These are phyloP conservation scores for Lepus oiostolus DNA, from an alignment of 2,797 vertebrate genomes.

Conservation along the genomic window DNA sequence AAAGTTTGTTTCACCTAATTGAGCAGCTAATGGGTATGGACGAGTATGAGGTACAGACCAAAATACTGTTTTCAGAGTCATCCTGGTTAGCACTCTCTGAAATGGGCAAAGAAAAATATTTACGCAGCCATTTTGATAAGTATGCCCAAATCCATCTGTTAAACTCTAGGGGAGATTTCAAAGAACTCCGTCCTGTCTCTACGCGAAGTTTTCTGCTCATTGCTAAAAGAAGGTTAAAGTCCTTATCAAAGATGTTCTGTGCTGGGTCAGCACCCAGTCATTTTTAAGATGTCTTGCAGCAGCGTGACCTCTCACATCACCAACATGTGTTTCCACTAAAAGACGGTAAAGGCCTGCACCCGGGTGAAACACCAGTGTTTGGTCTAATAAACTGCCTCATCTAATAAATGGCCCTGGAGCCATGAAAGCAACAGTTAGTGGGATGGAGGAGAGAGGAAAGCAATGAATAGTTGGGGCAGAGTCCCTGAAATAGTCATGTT, in stretches of 20 bases:
- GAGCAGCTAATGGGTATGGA: conserved; percentile 85
- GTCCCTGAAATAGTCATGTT: conserved; percentile 28
- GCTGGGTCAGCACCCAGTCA: not conserved
- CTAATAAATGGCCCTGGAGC: not conserved
- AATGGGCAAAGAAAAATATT: conserved; percentile 75
- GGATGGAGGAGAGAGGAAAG: not conserved
- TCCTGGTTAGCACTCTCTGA: conserved; percentile 79
- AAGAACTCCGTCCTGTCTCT: conserved; percentile 12
- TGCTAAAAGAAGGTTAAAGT: not conserved
- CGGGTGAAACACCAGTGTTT: not conserved
- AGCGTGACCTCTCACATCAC: not conserved
- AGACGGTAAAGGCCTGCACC: not conserved
- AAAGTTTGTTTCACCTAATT: conserved; percentile 86
- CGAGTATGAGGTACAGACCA: conserved; percentile 81
- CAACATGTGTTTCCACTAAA: not conserved
- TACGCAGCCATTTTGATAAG: conserved; percentile 73
- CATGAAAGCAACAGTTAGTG: not conserved
- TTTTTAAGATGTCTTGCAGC: conserved; percentile 25
- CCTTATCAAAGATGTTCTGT: not conserved
- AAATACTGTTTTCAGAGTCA: conserved; percentile 83
- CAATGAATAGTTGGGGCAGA: not conserved
- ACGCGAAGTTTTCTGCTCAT: not conserved
- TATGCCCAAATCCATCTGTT: conserved; percentile 70
- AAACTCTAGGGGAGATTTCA: conserved; percentile 47
- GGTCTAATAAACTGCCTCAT: not conserved